A percentile compares a stretch with the other conserved stretches of the same genome.
Conservation (phyloP, 2,113 vertebrate genomes). For the Deroptyus accipitrinus region DNA sequence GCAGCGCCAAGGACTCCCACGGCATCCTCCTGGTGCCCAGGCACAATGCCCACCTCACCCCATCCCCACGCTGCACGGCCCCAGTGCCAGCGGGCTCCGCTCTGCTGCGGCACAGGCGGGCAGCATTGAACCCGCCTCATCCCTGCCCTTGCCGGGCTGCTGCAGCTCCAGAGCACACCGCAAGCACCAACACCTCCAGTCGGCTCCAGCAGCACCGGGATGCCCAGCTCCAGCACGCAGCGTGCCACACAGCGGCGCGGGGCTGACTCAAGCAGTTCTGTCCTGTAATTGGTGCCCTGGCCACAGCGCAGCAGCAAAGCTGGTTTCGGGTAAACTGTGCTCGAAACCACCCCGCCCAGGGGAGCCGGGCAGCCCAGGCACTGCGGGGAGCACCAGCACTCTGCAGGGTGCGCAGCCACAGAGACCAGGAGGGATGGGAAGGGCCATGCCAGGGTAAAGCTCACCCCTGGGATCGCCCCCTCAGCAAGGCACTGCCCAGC, state of each 20-base stretch:
- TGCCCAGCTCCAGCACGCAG: rapidly evolving
- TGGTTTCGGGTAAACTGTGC: slow-evolving; percentile 50
- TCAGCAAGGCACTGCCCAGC: neutral
- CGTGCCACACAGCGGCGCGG: neutral
- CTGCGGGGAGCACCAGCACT: neutral
- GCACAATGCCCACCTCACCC: neutral
- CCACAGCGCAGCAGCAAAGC: neutral
- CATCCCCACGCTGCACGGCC: rapidly evolving
- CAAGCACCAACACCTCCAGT: rapidly evolving
- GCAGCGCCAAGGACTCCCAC: neutral
- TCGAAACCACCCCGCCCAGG: slow-evolving; percentile 65
- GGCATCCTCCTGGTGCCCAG: neutral
- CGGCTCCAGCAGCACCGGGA: rapidly evolving
- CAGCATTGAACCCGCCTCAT: neutral
- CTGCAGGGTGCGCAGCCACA: neutral
- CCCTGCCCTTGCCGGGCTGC: neutral
- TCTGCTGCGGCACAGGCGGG: rapidly evolving
- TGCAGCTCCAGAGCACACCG: neutral
- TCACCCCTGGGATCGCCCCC: neutral
- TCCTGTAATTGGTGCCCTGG: slow-evolving; percentile 52
- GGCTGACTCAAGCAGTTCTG: slow-evolving; percentile 16
- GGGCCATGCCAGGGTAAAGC: neutral
- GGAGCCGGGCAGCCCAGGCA: neutral
- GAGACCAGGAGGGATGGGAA: neutral
- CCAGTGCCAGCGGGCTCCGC: neutral